phyloP scores from a whole-genome alignment of 2,888 invertebrate genomes.

The Coremacera marginata region DNA sequence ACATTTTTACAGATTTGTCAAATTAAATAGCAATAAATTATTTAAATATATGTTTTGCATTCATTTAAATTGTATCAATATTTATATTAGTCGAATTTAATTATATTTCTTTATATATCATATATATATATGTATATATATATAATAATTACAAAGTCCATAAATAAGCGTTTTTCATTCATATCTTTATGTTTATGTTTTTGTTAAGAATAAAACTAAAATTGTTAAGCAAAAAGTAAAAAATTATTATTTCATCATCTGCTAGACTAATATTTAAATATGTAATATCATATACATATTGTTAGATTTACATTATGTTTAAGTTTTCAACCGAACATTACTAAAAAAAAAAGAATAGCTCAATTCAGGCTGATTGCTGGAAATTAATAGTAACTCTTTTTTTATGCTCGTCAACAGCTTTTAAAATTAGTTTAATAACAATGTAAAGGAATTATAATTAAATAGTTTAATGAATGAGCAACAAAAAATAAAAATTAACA shows the following conservation, averaged over 20 bases:
- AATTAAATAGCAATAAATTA: conserved; percentile 4
- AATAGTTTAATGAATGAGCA: not conserved
- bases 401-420: not conserved
- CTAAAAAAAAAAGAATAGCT: not conserved
- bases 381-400: conserved; percentile 4
- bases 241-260: conserved; percentile 4
- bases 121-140: conserved; percentile 9
- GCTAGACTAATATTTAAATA: conserved; percentile 15
- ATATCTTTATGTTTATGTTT: conserved; percentile 26
- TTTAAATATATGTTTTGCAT: conserved; percentile 8
- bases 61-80: conserved; percentile 18
- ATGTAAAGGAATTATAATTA: not conserved
- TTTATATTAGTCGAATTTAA: not conserved
- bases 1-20: not conserved
- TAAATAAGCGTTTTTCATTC: conserved; percentile 41
- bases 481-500: not conserved
- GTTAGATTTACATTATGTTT: not conserved
- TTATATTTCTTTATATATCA: conserved; percentile 11
- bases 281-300: not conserved
- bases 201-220: not conserved
- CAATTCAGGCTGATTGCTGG: not conserved
- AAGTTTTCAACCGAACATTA: not conserved
- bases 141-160: conserved; percentile 39
- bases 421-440: not conserved
- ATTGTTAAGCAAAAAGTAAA: conserved; percentile 17